phyloP scores from a whole-genome alignment of 2,113 vertebrate genomes.

The Eublepharis macularius region DNA sequence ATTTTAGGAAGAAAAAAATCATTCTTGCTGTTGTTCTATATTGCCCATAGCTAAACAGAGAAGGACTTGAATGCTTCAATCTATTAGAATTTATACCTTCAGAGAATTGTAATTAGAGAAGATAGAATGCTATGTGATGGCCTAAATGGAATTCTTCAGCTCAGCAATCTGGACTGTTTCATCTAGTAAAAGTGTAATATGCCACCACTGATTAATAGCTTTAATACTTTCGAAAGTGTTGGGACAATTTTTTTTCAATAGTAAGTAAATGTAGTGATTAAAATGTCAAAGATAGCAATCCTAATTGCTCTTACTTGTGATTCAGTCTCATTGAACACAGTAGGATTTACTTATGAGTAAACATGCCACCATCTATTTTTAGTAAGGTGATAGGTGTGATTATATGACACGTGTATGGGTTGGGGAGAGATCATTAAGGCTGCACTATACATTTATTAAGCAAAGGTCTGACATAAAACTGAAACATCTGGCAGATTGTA shows the following conservation, averaged over 20 bases:
- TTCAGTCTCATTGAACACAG: too few relatives aligned
- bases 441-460: too few relatives aligned
- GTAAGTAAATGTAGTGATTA: not conserved
- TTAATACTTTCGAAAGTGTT: slow-evolving; percentile 7
- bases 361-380: too few relatives aligned
- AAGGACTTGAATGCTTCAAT: slow-evolving; percentile 20
- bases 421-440: too few relatives aligned
- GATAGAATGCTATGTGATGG: slow-evolving; percentile 9
- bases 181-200: slow-evolving; percentile 8
- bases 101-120: slow-evolving; percentile 34
- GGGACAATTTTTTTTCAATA: slow-evolving; percentile 10
- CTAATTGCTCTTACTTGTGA: not conserved
- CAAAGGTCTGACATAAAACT: too few relatives aligned
- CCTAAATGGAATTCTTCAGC: slow-evolving; percentile 15
- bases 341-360: too few relatives aligned
- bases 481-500: too few relatives aligned
- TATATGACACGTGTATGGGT: too few relatives aligned
- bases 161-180: slow-evolving; percentile 20
- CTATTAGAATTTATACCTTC: slow-evolving; percentile 38
- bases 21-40: slow-evolving; percentile 22
- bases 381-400: too few relatives aligned
- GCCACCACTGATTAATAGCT: slow-evolving; percentile 16
- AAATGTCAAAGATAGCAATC: not conserved
- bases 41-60: slow-evolving; percentile 34
- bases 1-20: slow-evolving; percentile 12